phyloP scores from a whole-genome alignment of 2,888 invertebrate genomes.

The Scaptomyza caliginosa region DNA sequence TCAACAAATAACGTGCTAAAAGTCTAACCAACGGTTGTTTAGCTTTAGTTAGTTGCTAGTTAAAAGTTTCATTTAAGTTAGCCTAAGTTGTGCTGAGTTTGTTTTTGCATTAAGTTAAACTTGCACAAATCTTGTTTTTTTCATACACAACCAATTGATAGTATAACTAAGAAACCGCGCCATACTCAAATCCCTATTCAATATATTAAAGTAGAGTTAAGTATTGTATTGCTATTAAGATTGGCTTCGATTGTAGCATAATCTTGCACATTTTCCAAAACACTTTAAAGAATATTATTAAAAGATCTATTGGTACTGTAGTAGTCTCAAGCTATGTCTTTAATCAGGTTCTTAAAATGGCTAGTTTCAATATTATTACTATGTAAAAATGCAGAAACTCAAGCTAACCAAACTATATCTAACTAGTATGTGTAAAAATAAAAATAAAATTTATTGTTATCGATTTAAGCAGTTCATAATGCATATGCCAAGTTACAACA shows the following conservation, averaged over 20 bases:
- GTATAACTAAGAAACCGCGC: background rate
- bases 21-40: slow-evolving; percentile 47
- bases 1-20: slow-evolving; percentile 19
- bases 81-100: slow-evolving; percentile 11
- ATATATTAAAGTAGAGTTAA: background rate
- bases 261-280: slow-evolving; percentile 1
- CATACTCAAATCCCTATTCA: background rate
- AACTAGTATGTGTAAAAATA: slow-evolving; percentile 49
- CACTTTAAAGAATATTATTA: background rate
- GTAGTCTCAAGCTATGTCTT: slow-evolving; percentile 1
- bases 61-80: slow-evolving; percentile 19
- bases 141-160: background rate
- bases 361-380: slow-evolving; percentile 24
- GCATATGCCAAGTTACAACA: slow-evolving; percentile 42
- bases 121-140: background rate
- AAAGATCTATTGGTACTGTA: background rate
- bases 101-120: background rate
- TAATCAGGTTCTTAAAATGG: slow-evolving; percentile 5
- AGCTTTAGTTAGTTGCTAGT: slow-evolving; percentile 42
- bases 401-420: slow-evolving; percentile 15
- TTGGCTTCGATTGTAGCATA: background rate
- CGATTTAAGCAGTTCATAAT: slow-evolving; percentile 56
- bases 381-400: slow-evolving; percentile 33
- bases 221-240: background rate
- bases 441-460: slow-evolving; percentile 57